phyloP scores from a whole-genome alignment of 2,888 invertebrate genomes.

The Parnassius apollo region DNA sequence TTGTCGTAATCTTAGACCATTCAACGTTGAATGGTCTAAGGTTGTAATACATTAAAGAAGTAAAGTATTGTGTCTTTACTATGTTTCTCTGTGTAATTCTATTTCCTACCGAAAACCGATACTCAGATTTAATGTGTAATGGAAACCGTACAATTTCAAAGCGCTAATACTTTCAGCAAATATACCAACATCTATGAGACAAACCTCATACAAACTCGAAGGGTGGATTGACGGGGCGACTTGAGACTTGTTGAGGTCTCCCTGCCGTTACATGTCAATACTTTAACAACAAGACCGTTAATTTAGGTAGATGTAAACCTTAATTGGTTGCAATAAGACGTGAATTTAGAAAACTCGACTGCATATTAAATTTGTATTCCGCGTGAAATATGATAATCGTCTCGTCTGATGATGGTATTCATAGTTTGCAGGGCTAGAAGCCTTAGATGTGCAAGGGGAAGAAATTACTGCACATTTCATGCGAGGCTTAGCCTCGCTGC shows the following conservation, averaged over 20 bases:
- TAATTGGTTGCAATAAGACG: constrained; percentile 26
- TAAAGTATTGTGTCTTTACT: too few species aligned
- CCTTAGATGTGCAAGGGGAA: constrained; percentile 56
- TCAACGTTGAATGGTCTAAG: too few species aligned
- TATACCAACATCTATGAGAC: constrained; percentile 62
- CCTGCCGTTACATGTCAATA: constrained; percentile 51
- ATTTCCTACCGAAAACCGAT: constrained; percentile 9
- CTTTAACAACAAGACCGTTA: constrained; percentile 34
- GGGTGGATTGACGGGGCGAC: constrained; percentile 58
- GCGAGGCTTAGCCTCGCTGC: constrained; percentile 26
- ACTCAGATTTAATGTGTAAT: constrained; percentile 30
- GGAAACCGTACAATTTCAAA: constrained; percentile 38
- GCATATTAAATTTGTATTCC: constrained; percentile 25
- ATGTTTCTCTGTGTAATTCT: too few species aligned
- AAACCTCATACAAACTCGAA: constrained; percentile 57
- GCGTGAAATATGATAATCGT: constrained; percentile 76
- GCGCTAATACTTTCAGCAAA: constrained; percentile 70
- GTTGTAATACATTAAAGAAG: too few species aligned
- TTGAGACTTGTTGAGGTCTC: constrained; percentile 64
- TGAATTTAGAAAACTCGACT: constrained; percentile 14
- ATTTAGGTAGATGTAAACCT: constrained; percentile 23
- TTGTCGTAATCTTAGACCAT: too few species aligned
- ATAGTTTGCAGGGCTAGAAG: constrained; percentile 64
- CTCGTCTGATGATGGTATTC: constrained; percentile 73
- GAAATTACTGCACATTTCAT: constrained; percentile 62